A percentile compares a stretch with the other conserved stretches of the same genome.
Evolutionary conservation across 1,140 invertebrate genomes (phyloP).

Genomic region (Bombyx mori): DNA sequence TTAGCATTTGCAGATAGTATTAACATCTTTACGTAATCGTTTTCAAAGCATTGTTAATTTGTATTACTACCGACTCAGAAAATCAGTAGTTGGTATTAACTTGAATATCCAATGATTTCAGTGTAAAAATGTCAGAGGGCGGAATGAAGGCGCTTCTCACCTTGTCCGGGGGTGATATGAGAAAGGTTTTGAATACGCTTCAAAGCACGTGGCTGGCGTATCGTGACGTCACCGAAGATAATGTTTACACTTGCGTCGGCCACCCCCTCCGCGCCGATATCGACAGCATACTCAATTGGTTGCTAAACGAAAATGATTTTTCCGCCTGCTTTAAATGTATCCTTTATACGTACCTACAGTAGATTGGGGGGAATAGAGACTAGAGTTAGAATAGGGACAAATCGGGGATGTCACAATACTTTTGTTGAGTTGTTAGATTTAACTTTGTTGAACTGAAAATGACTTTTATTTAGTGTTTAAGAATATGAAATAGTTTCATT

Average conservation of each 20-base stretch:
- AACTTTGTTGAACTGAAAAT: too few relatives aligned
- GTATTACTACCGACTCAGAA: background rate
- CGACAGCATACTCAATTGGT: conserved; percentile 88
- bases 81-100: conserved; percentile 4
- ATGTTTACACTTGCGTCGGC: conserved; percentile 96
- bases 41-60: conserved; percentile 4
- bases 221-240: conserved; percentile 89
- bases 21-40: too few relatives aligned
- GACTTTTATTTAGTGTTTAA: too few relatives aligned
- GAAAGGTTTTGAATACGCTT: conserved; percentile 95
- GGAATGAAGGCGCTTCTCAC: conserved; percentile 93
- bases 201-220: conserved; percentile 94
- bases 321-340: conserved; percentile 87
- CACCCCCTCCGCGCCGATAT: conserved; percentile 94
- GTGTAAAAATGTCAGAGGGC: conserved; percentile 89
- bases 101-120: conserved; percentile 41
- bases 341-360: conserved; percentile 49
- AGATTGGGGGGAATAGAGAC: too few relatives aligned
- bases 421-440: too few relatives aligned
- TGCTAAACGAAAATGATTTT: conserved; percentile 90
- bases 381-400: too few relatives aligned
- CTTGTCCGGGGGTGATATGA: conserved; percentile 97
- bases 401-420: too few relatives aligned
- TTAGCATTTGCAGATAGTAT: too few relatives aligned
- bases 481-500: too few relatives aligned